These are phyloP conservation scores for Pseudococcus longispinus DNA, from an alignment of 2,888 invertebrate genomes.

Conservation along the genomic window DNA sequence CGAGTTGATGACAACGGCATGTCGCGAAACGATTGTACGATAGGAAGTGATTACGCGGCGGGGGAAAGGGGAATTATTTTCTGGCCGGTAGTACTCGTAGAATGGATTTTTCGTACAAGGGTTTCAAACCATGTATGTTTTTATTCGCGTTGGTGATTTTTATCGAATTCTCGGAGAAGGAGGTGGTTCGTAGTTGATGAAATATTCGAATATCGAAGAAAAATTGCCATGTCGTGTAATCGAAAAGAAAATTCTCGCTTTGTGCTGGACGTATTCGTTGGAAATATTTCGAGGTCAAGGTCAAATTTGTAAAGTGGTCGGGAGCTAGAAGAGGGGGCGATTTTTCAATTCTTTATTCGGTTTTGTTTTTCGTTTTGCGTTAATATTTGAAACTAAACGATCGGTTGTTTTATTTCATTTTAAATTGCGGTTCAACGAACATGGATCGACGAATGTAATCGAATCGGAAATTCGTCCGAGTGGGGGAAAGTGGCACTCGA, in stretches of 20 bases:
- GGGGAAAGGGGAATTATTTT: background rate
- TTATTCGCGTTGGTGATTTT: background rate
- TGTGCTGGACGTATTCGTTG: background rate
- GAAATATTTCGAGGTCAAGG: conserved; percentile 1
- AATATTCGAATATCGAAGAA: background rate
- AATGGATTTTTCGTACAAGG: background rate
- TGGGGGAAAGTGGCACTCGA: too few species aligned
- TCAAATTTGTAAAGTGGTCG: background rate
- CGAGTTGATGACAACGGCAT: background rate
- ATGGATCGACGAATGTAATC: too few species aligned
- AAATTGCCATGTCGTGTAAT: background rate
- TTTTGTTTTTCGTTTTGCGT: too few species aligned
- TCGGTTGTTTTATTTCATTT: too few species aligned
- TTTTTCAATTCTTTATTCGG: background rate
- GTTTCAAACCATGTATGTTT: background rate
- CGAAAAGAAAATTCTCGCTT: background rate
- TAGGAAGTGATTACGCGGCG: background rate
- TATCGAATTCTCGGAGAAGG: background rate
- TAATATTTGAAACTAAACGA: too few species aligned
- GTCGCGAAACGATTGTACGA: background rate
- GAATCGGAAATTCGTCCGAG: too few species aligned
- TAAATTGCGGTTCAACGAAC: too few species aligned
- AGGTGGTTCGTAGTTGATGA: background rate
- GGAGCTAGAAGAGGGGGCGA: background rate
- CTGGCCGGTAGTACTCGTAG: too few species aligned